Evolutionary conservation across 2,888 invertebrate genomes (phyloP).

Genomic region (Trachelus troglodyta): DNA sequence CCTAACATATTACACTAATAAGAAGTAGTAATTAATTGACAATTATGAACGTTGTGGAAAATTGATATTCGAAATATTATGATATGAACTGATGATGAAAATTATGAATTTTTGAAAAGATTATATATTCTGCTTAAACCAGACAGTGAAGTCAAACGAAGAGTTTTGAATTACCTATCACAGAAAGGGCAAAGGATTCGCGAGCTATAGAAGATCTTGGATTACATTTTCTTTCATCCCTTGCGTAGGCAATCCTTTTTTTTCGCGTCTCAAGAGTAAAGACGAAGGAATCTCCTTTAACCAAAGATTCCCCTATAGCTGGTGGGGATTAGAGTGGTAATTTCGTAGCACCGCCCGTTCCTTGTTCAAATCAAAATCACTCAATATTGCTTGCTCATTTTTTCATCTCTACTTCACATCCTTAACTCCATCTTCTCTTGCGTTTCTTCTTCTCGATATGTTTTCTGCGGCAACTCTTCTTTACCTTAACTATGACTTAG

Average conservation of each 20-base stretch:
- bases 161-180: not conserved
- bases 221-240: not conserved
- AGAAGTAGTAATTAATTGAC: too few species aligned
- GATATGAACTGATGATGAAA: not conserved
- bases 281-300: not conserved
- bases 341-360: conserved; percentile 17
- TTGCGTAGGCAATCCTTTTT: not conserved
- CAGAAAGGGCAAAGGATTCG: not conserved
- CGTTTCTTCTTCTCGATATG: conserved; percentile 5
- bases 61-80: not conserved
- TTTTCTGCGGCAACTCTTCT: conserved; percentile 6
- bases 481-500: not conserved
- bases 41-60: too few species aligned
- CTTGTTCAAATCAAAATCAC: conserved; percentile 18
- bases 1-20: too few species aligned
- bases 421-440: not conserved
- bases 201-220: not conserved
- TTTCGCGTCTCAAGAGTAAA: not conserved
- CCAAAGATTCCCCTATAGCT: not conserved
- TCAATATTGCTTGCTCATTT: not conserved
- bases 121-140: not conserved
- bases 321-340: conserved; percentile 15
- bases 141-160: not conserved
- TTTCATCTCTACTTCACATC: conserved; percentile 27
- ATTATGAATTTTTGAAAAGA: not conserved